Conservation (phyloP, 2,113 vertebrate species). For the Haliaeetus leucogaster region DNA sequence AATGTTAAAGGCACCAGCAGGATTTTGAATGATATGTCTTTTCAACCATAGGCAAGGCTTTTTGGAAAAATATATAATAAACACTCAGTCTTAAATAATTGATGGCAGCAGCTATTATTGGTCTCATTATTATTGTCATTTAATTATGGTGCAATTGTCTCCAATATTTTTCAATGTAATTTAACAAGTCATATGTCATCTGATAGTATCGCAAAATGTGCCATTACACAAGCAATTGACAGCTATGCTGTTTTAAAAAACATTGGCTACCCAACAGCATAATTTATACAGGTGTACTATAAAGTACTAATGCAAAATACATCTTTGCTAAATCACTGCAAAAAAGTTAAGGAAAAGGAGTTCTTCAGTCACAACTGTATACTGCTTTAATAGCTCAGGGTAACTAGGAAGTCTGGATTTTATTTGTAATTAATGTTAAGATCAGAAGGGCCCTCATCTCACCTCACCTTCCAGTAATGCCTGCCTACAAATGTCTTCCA, state of each 20-base stretch:
- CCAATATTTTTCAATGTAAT: conserved; percentile 51
- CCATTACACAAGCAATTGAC: conserved; percentile 35
- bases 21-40: conserved; percentile 8
- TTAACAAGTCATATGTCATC: conserved; percentile 47
- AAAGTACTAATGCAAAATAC: conserved; percentile 9
- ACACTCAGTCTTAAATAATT: conserved; percentile 38
- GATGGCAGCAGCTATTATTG: conserved; percentile 43
- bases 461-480: neutral
- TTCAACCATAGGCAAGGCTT: neutral
- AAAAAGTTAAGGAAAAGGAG: neutral
- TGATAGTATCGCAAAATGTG: conserved; percentile 49
- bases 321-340: neutral
- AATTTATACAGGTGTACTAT: conserved; percentile 41
- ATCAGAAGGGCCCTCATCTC: neutral
- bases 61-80: conserved; percentile 4
- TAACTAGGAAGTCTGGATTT: neutral
- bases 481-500: neutral
- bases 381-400: neutral
- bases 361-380: neutral
- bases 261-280: conserved; percentile 51
- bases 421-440: neutral
- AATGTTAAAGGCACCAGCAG: neutral
- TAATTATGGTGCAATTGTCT: conserved; percentile 54
- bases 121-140: conserved; percentile 73
- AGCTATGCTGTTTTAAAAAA: conserved; percentile 66